These are phyloP conservation scores for Papilio protenor DNA, from an alignment of 2,888 invertebrate species.

Conservation along the genomic window DNA sequence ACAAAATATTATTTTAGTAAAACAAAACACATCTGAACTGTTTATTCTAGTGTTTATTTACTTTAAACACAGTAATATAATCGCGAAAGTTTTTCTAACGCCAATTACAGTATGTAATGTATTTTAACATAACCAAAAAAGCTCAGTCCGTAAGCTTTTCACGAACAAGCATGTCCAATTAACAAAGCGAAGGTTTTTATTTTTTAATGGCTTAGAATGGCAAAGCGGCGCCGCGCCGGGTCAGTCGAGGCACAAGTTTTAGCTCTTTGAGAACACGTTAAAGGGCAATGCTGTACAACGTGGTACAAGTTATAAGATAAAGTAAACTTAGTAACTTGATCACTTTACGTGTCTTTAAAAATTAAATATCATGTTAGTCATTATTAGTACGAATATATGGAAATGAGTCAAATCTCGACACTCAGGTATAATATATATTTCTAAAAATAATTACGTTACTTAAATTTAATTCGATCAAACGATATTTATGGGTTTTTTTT, in stretches of 20 bases:
- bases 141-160: constrained; percentile 49
- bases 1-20: not conserved
- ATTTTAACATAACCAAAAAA: constrained; percentile 10
- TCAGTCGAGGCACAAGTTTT: constrained; percentile 56
- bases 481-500: not conserved
- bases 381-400: too few relatives aligned
- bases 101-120: not conserved
- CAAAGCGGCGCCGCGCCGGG: constrained; percentile 59
- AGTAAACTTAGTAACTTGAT: not conserved
- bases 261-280: constrained; percentile 65
- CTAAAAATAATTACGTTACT: too few relatives aligned
- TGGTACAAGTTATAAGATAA: constrained; percentile 49
- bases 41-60: not conserved
- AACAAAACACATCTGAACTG: not conserved
- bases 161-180: constrained; percentile 72
- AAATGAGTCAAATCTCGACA: too few relatives aligned
- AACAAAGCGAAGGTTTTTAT: constrained; percentile 54
- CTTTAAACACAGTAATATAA: not conserved
- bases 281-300: constrained; percentile 61
- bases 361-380: too few relatives aligned
- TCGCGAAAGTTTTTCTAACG: not conserved
- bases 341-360: too few relatives aligned
- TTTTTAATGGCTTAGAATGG: constrained; percentile 54
- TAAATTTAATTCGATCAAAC: not conserved
- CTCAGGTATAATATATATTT: too few relatives aligned